Evolutionary conservation across 2,113 vertebrate species (phyloP).

Genomic region (Amphilophus citrinellus): DNA sequence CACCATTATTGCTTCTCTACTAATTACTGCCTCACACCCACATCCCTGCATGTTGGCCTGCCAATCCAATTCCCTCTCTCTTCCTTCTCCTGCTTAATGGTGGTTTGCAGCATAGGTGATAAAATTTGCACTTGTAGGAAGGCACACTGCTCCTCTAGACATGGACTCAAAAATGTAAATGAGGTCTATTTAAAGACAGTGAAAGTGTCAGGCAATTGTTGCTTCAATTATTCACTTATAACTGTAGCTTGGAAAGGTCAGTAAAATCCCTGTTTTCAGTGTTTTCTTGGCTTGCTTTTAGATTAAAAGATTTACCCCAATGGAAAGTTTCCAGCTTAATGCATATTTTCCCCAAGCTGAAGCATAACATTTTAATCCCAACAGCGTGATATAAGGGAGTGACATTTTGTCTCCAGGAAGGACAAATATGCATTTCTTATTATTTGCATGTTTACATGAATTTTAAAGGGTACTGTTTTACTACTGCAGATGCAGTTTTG

Average conservation of each 20-base stretch:
- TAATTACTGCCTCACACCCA: constrained; percentile 64
- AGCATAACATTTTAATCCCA: constrained; percentile 19
- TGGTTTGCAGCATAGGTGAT: constrained; percentile 51
- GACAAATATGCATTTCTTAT: too few species aligned
- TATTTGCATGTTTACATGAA: background rate
- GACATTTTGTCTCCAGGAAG: background rate
- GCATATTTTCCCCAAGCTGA: constrained; percentile 9
- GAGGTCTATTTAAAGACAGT: constrained; percentile 1
- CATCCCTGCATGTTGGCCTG: constrained; percentile 41
- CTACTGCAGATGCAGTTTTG: background rate
- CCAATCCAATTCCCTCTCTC: constrained; percentile 19
- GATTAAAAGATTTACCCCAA: constrained; percentile 26
- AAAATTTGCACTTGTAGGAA: constrained; percentile 64
- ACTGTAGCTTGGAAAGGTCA: constrained; percentile 5
- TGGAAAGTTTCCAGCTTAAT: constrained; percentile 23
- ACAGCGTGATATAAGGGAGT: background rate
- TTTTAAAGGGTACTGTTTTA: background rate
- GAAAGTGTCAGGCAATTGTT: constrained; percentile 8
- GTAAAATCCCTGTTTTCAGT: constrained; percentile 14
- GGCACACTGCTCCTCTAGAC: constrained; percentile 5
- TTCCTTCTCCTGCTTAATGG: constrained; percentile 56
- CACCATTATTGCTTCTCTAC: constrained; percentile 72
- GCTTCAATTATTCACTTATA: background rate
- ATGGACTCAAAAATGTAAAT: constrained; percentile 20
- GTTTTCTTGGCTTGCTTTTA: constrained; percentile 33